Conservation (phyloP, 2,797 vertebrate species). For the Miichthys miiuy region DNA sequence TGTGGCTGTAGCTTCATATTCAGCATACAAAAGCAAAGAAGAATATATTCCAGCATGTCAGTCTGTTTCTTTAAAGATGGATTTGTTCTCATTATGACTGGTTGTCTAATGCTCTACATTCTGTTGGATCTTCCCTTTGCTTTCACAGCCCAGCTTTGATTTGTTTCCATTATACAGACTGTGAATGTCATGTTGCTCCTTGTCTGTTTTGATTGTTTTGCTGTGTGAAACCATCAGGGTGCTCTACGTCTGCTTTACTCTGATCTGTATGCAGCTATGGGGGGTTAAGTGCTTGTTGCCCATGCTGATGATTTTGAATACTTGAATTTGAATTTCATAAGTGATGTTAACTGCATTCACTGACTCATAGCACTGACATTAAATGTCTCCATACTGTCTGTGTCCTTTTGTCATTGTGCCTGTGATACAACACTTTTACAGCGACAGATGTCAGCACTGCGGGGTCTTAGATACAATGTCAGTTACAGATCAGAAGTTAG, state of each 20-base stretch:
- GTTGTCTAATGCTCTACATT: neutral
- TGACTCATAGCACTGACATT: neutral
- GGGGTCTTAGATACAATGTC: constrained; percentile 15
- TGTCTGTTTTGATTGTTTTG: constrained; percentile 31
- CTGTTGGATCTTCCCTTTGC: neutral
- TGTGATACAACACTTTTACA: constrained; percentile 25
- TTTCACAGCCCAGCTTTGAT: constrained; percentile 14
- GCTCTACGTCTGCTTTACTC: constrained; percentile 17
- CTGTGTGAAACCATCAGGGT: constrained; percentile 33
- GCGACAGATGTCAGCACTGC: constrained; percentile 44
- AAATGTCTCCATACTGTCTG: constrained; percentile 17
- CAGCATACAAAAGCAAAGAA: too few species aligned
- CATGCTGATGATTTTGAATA: constrained; percentile 17
- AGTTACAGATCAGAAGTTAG: constrained; percentile 11
- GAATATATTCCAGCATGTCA: neutral
- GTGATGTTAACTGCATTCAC: constrained; percentile 22
- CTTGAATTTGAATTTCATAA: constrained; percentile 4
- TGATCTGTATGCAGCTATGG: constrained; percentile 12
- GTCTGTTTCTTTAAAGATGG: neutral
- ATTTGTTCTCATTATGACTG: neutral
- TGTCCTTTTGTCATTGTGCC: constrained; percentile 21
- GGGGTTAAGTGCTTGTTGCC: constrained; percentile 7
- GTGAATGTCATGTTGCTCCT: constrained; percentile 35
- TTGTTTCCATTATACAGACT: constrained; percentile 31
- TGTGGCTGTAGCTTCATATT: neutral